A percentile compares a stretch with the other conserved stretches of the same genome.
Evolutionary conservation across 2,797 vertebrate genomes (phyloP).

Genomic region (Gorsachius magnificus): DNA sequence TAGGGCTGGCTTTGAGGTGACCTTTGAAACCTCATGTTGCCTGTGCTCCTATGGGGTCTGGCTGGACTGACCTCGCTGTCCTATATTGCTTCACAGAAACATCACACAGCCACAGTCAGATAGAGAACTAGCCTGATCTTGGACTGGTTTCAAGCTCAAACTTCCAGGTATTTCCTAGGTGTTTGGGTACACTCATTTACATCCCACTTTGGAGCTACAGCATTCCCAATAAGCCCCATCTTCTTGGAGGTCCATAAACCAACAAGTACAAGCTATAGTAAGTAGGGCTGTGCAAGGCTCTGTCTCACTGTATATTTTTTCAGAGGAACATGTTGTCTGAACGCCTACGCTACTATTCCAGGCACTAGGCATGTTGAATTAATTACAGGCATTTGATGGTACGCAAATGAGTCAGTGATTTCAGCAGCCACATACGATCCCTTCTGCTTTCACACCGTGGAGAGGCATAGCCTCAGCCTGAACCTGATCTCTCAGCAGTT

Average conservation of each 20-base stretch:
- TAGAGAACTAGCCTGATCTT: background rate
- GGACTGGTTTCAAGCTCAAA: background rate
- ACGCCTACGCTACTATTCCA: constrained; percentile 13
- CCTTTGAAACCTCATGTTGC: background rate
- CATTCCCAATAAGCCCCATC: background rate
- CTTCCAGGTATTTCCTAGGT: background rate
- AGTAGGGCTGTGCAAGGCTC: background rate
- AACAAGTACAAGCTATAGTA: background rate
- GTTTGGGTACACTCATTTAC: background rate
- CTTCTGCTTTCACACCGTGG: background rate
- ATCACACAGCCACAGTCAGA: background rate
- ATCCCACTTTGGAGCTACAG: background rate
- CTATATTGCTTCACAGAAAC: background rate
- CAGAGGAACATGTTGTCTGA: constrained; percentile 31
- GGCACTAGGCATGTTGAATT: constrained; percentile 24
- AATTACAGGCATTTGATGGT: constrained; percentile 8
- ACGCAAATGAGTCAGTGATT: constrained; percentile 26
- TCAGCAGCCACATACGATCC: background rate
- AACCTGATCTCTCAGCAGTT: background rate
- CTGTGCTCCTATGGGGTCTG: accelerated
- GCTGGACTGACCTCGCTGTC: background rate
- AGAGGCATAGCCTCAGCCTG: background rate
- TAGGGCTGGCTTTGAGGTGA: background rate
- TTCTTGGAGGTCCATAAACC: background rate
- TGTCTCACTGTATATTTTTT: constrained; percentile 1